These are phyloP conservation scores for Crematogaster levior DNA, from an alignment of 2,888 invertebrate genomes.

Conservation along the genomic window DNA sequence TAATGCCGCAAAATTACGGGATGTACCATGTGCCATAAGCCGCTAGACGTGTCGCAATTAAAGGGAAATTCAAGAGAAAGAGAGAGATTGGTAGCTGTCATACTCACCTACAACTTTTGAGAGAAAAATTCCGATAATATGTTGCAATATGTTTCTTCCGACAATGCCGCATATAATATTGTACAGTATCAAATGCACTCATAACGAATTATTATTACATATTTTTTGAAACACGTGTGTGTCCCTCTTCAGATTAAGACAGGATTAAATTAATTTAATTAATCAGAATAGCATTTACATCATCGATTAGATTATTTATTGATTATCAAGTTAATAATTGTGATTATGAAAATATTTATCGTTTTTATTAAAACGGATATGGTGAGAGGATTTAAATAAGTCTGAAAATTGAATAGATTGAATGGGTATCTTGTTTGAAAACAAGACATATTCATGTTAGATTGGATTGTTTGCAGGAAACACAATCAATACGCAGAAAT, in stretches of 20 bases:
- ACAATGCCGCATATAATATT: background rate
- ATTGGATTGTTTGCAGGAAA: slow-evolving; percentile 21
- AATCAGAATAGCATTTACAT: background rate
- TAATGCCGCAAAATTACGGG: slow-evolving; percentile 82
- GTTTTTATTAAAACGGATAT: background rate
- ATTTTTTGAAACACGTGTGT: too few relatives aligned
- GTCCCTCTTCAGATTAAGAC: background rate
- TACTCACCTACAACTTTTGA: slow-evolving; percentile 1
- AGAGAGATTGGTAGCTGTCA: slow-evolving; percentile 8
- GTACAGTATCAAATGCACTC: background rate
- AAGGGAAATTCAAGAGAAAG: slow-evolving; percentile 70
- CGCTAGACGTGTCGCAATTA: slow-evolving; percentile 78
- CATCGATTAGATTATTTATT: background rate
- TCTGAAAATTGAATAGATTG: slow-evolving; percentile 6
- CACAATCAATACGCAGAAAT: slow-evolving; percentile 40
- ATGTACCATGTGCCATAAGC: slow-evolving; percentile 67
- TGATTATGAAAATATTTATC: background rate
- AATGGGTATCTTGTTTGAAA: slow-evolving; percentile 62
- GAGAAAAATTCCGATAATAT: background rate
- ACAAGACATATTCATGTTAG: slow-evolving; percentile 12
- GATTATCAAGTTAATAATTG: background rate
- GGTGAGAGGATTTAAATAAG: background rate
- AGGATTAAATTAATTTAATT: background rate
- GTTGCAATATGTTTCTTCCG: background rate
- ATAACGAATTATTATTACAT: background rate